phyloP scores from a whole-genome alignment of 2,888 invertebrate species.

The Mayetiola destructor region DNA sequence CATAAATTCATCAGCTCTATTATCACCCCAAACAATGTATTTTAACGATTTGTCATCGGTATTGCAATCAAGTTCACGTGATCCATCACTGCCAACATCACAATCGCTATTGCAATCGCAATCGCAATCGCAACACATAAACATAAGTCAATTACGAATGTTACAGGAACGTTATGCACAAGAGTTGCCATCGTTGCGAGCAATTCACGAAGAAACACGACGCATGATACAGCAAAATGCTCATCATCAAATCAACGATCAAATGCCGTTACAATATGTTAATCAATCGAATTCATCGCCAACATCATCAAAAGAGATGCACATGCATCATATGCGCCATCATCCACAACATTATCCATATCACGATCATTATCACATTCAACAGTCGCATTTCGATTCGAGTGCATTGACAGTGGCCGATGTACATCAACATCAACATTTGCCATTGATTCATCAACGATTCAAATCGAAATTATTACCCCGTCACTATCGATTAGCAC shows the following conservation, averaged over 20 bases:
- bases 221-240: constrained; percentile 42
- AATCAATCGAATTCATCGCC: constrained; percentile 21
- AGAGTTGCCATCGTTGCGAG: constrained; percentile 53
- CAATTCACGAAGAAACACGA: constrained; percentile 56
- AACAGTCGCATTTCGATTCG: no score
- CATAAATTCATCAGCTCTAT: constrained; percentile 44
- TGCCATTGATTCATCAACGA: constrained; percentile 25
- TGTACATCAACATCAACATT: background rate
- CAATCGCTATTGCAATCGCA: constrained; percentile 57
- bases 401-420: no score
- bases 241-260: constrained; percentile 44
- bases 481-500: constrained; percentile 48
- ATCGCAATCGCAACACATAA: constrained; percentile 55
- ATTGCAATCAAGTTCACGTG: constrained; percentile 62
- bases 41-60: constrained; percentile 81
- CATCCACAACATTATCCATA: constrained; percentile 22
- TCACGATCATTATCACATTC: background rate
- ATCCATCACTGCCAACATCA: constrained; percentile 62
- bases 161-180: constrained; percentile 44
- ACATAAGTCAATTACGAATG: constrained; percentile 31
- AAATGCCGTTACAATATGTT: constrained; percentile 38
- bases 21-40: constrained; percentile 49
- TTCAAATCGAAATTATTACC: constrained; percentile 51
- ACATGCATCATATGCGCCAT: constrained; percentile 19
- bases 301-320: no score